A percentile compares a stretch with the other conserved stretches of the same genome.
Conservation (phyloP, 2,888 invertebrate species). For the Rhorus exstirpatorius region DNA sequence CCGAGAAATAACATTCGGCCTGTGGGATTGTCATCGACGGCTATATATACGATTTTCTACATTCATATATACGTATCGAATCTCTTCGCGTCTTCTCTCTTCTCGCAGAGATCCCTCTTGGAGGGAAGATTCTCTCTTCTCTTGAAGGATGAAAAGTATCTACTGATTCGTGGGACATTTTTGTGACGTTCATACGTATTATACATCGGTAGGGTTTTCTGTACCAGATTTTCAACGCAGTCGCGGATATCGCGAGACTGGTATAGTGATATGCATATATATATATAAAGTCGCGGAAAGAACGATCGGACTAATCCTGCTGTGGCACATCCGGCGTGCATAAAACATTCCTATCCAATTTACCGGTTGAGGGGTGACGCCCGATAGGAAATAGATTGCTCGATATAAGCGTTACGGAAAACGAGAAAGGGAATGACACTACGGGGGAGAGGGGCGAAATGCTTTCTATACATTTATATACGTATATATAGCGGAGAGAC, state of each 20-base stretch:
- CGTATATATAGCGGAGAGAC: background rate
- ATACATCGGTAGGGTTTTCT: background rate
- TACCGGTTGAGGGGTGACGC: conserved; percentile 74
- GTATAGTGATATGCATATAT: conserved; percentile 19
- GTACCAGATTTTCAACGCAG: background rate
- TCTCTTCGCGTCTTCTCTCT: background rate
- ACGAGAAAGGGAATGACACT: conserved; percentile 39
- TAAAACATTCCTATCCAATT: conserved; percentile 78
- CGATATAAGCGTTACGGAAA: conserved; percentile 67
- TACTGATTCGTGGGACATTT: conserved; percentile 51
- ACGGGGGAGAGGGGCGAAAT: background rate
- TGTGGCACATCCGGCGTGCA: conserved; percentile 59
- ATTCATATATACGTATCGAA: background rate
- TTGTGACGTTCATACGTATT: background rate
- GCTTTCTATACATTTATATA: conserved; percentile 13
- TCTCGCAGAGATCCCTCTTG: no score
- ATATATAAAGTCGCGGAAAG: conserved; percentile 23
- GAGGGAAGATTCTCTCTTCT: background rate
- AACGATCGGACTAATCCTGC: conserved; percentile 63
- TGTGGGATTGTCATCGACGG: conserved; percentile 32
- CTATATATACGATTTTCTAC: background rate
- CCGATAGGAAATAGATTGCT: conserved; percentile 76
- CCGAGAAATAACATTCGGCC: conserved; percentile 52
- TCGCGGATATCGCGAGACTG: background rate
- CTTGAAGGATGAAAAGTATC: conserved; percentile 49